phyloP scores from a whole-genome alignment of 2,888 invertebrate species.

The Diarsia dahlii region DNA sequence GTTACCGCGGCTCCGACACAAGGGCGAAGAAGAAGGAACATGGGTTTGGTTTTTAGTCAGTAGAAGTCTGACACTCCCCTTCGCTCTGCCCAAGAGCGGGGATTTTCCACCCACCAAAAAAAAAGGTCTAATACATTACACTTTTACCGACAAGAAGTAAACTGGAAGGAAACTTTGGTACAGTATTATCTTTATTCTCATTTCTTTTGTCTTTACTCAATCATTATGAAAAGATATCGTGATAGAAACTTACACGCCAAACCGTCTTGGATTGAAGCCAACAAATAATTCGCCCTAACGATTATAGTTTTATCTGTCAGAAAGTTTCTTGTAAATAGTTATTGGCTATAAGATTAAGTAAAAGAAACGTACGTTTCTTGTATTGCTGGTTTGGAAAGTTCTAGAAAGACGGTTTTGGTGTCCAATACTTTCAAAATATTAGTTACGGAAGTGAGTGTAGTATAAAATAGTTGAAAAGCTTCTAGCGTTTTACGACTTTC shows the following conservation, averaged over 20 bases:
- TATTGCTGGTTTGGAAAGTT: no score
- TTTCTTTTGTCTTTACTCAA: not conserved
- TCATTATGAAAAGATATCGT: not conserved
- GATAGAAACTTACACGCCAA: not conserved
- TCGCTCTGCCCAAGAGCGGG: no score
- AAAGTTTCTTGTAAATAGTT: conserved; percentile 16
- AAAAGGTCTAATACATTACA: no score
- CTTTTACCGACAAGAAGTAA: not conserved
- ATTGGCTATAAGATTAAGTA: not conserved
- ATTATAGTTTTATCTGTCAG: conserved; percentile 6
- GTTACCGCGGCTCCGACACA: no score
- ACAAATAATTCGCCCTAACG: conserved; percentile 7
- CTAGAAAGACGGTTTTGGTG: not conserved
- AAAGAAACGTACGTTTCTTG: not conserved
- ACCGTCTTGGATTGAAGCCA: conserved; percentile 26
- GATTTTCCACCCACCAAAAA: no score
- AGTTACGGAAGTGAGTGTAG: not conserved
- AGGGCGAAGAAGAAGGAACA: no score
- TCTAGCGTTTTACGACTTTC: not conserved
- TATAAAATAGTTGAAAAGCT: not conserved
- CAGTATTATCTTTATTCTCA: not conserved
- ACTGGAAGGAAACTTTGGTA: not conserved
- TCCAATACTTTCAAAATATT: not conserved
- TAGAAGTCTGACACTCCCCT: no score
- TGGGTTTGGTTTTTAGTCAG: no score